Base-by-base conservation (phyloP, 2,888 invertebrate genomes). In the Drosophila leonis region DNA sequence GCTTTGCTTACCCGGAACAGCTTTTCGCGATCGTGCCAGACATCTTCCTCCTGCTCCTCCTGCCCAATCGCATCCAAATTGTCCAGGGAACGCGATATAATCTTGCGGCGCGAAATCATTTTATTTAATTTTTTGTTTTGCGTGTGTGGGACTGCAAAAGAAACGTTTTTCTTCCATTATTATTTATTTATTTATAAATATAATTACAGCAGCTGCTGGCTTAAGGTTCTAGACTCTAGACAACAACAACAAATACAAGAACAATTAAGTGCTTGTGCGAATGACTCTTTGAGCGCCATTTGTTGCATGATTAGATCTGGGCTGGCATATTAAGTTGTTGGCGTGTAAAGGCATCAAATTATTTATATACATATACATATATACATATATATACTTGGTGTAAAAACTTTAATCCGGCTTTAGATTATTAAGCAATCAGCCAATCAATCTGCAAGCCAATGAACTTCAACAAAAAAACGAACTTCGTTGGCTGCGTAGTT, bases 21-120 rank as follows among this genome's bases (percentile, higher is more conserved):
- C 94, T 98, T 98, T 89, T 98, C 98, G 93, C 97, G 96, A 92
- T 97, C 97, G 92, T 97, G 97, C 98, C 98, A 98, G 74, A 98
- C 97, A 92, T 98, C 98, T 75, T 91, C 91, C 83, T 97, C 97
- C 89, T 96, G 96, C 61, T 90, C 86, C 89, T 96, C 96, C 76
- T 96, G 95, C 86, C 96, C 95, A 89, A 97, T 96, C 92, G 95
- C 94, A 92, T 95, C 95, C 90, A 98, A 95, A 94, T 98, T 97
- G 93, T 98, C 98, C 93, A 98, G 95, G 80, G 98, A 98, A 90
- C 98, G 96, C 92, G 98, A 98, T 92, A 98, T 94, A 91, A 98
- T 98, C 93, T 96, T 96, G 91, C 98, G 95, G 90, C 98, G 95
- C 90, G 98, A 98, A 94, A 98, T 97, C 98, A 98, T 98, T 92